phyloP scores from a whole-genome alignment of 2,797 vertebrate species.

The Zalophus californianus region DNA sequence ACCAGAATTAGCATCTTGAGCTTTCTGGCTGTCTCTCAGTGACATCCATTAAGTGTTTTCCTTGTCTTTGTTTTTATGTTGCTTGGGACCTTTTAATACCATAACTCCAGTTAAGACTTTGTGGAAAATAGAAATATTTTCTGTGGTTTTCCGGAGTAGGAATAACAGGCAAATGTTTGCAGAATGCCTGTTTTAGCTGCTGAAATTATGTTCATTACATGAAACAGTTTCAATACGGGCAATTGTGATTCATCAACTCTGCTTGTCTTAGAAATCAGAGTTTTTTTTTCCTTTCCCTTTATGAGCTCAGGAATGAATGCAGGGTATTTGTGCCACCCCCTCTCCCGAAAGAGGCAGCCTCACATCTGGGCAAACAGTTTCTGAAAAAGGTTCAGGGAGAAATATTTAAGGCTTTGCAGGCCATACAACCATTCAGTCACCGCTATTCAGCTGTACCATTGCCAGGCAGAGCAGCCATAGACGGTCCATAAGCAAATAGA shows the following conservation, averaged over 20 bases:
- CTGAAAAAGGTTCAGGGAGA: neutral
- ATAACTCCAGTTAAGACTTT: neutral
- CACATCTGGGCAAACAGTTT: neutral
- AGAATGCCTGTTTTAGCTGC: neutral
- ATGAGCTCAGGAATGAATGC: neutral
- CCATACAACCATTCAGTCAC: neutral
- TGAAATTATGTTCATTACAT: neutral
- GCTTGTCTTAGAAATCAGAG: neutral
- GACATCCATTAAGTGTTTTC: neutral
- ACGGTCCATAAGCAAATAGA: neutral
- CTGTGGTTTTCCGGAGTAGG: neutral
- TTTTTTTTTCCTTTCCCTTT: neutral
- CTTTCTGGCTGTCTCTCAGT: neutral
- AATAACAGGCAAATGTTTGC: neutral
- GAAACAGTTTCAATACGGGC: neutral
- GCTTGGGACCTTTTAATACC: neutral
- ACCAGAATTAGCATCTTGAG: neutral
- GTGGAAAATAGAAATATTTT: neutral
- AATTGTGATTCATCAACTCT: neutral
- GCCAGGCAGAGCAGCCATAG: neutral
- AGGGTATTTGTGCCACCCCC: neutral
- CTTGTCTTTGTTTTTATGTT: slow-evolving; percentile 11
- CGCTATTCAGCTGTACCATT: neutral
- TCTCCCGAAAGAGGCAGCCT: neutral
- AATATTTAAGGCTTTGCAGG: neutral